Conservation (phyloP, 2,888 invertebrate genomes). For the Morinoia aosen region DNA sequence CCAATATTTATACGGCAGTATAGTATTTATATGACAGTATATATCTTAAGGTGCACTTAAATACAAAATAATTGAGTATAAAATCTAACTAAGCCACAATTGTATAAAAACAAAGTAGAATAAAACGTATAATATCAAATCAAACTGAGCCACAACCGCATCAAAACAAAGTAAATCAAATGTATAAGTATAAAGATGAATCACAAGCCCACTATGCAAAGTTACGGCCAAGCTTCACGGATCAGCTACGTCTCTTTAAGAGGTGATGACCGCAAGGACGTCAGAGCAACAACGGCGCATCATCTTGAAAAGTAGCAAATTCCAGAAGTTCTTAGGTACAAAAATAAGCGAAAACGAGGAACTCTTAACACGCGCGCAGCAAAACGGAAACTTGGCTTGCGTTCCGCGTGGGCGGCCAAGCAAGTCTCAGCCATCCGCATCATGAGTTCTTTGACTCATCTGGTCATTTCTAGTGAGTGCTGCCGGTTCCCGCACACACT, state of each 20-base stretch:
- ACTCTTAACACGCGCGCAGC: neutral
- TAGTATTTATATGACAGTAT: too few species aligned
- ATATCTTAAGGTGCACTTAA: too few species aligned
- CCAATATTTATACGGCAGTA: neutral
- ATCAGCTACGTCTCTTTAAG: neutral
- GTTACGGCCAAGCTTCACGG: neutral
- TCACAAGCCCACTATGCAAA: neutral
- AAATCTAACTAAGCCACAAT: neutral
- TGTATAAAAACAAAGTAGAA: neutral
- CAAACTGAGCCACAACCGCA: neutral
- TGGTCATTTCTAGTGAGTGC: neutral
- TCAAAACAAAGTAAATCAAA: neutral
- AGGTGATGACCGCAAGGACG: neutral
- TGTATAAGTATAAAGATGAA: neutral
- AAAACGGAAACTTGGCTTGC: conserved; percentile 24
- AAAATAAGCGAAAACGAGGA: neutral
- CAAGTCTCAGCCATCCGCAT: neutral
- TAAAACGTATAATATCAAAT: neutral
- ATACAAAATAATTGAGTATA: neutral
- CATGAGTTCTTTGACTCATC: conserved; percentile 41
- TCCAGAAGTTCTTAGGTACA: neutral
- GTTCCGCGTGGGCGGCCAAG: conserved; percentile 23
- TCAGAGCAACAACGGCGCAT: neutral
- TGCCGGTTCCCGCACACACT: neutral
- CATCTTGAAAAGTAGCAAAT: neutral